Base-by-base conservation (phyloP, 2,888 invertebrate species). In the Epirrhoe alternata region DNA sequence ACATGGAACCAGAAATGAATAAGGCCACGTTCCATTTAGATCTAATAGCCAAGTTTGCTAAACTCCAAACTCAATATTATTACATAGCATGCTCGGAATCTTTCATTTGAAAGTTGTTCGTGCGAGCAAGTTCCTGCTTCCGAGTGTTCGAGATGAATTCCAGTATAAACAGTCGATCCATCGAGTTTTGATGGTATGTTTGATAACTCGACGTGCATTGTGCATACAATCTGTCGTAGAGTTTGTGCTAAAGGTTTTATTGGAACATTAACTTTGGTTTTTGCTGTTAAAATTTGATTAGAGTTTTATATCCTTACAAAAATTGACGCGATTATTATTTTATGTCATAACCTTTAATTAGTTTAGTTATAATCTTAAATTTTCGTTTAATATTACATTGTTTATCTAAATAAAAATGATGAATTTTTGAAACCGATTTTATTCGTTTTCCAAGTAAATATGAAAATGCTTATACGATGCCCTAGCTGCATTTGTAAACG, bases 21-120 rank as follows among this genome's bases (percentile, higher is more conserved):
- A 49, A 14, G 58, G 31, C 53, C 14, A 49, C 42, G 35, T 60
- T 61, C 65, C 49, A 57, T 54, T 58, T 55, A 24, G 61, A 64
- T 64, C 53, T 64, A 61, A 67, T 55, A 64, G 67, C 47, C 12
- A 67, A 64, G 64, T 64, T 68, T 64, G 61, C 68, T 64, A 61
- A 65, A 67, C 63, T 68, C 72, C 69, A 76, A 76, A 78, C 77
- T 77, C 77, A 77, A 81, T 81, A 79, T 80, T 79, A 81, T 79
- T 79, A 77, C 77, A 74, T 73, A 74, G 71, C 57, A 79, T 72
- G 78, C 75, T 79, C 71, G 77, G 77, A 86, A 86, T 86, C 86
- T 87, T 88, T 88, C 83, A 85, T 87, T 86, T 87, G 84, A 86
- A 88, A 88, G 78, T 88, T 87, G 79, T 70, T 64, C 83, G 81